Evolutionary conservation across 2,113 vertebrate genomes (phyloP), one percentile per base, ranked within the genome.

Genomic region (Plestiodon gilberti): DNA sequence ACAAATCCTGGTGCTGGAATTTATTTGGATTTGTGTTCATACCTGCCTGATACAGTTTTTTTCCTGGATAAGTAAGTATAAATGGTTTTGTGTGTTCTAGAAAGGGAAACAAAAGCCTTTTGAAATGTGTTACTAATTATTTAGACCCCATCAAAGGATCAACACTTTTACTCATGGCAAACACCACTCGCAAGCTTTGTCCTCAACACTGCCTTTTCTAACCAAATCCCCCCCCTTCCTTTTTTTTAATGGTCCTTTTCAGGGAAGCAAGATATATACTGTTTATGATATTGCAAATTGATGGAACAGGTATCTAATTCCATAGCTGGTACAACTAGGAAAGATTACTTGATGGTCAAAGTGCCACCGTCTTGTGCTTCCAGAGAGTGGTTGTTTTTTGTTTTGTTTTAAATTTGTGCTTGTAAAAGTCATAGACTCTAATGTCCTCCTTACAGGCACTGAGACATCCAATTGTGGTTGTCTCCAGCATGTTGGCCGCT

Each of bases 351-450:
- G 11, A n/a, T 77, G 30, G 30, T 15, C 17, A 18, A 35, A 64
- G 25, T 70, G 18, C 4, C 18, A n/a, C 9, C 1, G 14, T 43
- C 33, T 40, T 48, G 64, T 52, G 57, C 55, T 35, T 4, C 9
- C 13, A 61, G 3, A n/a, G 13, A 77, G 18, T 35, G 30, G 10
- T 76, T n/a, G 35, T n/a, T 43, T 40, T 30, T 67, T 23, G 14
- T 20, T 64, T 64, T 61, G 43, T 64, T 38, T 75, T 59, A 55
- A 81, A 88, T 91, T 93, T 94, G 90, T 90, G 88, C 88, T 91
- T 91, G 84, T 89, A 81, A 87, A 90, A 86, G 82, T 90, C 59
- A 30, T 38, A 40, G 3, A n/a, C 84, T 91, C 92, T 88, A 92
- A 82, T 17, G 0, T 0, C 0, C 15, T 30, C n/a, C 0, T 4